Base-by-base conservation (phyloP, 2,113 vertebrate genomes). In the Zeus faber region DNA sequence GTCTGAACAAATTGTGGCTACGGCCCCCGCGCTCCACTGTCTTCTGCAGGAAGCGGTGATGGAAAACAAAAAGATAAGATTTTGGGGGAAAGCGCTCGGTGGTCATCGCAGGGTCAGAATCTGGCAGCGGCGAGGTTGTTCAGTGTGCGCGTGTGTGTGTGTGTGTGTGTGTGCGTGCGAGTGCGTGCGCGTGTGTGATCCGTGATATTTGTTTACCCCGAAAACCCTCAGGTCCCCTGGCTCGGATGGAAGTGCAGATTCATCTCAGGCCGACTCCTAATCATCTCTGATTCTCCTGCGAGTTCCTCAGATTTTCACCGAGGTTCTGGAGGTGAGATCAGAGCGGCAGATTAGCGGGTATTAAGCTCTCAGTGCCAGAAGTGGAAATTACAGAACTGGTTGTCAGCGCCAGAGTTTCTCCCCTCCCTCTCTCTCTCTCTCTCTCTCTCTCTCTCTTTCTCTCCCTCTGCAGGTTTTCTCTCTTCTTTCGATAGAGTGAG, bases 1-100 rank as follows among this genome's bases (percentile, higher is more conserved):
- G 84, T 82, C 84, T 87, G 72, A 78, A 89, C 84, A 89, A 89
- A 89, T 87, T 89, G 85, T 81, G 74, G 77, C 71, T 74, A 82
- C 54, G 59, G 74, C 40, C 61, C 62, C 81, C 65, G 58, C 70
- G 74, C 52, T 66, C 75, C 76, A 80, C 70, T 35, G 76, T 54
- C 54, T 69, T 68, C 54, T 69, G 60, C 76, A 86, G 80, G 81
- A 85, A 81, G 83, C 71, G 62, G 62, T 77, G 74, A 74, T 70
- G 73, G 65, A 82, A 82, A 83, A 72, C 68, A 76, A 70, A 77
- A 71, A 79, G 74, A 83, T 79, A 82, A 77, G 67, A 70, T 71
- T 29, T 71, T 70, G 65, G 69, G 56, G 67, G 57, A 77, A 74
- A 77, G 68, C 26, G 23, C 13, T 33, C 16, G 33, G 33, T 6